These are phyloP conservation scores for Bellardia bayeri DNA, from an alignment of 2,888 invertebrate genomes.

Conservation along the genomic window DNA sequence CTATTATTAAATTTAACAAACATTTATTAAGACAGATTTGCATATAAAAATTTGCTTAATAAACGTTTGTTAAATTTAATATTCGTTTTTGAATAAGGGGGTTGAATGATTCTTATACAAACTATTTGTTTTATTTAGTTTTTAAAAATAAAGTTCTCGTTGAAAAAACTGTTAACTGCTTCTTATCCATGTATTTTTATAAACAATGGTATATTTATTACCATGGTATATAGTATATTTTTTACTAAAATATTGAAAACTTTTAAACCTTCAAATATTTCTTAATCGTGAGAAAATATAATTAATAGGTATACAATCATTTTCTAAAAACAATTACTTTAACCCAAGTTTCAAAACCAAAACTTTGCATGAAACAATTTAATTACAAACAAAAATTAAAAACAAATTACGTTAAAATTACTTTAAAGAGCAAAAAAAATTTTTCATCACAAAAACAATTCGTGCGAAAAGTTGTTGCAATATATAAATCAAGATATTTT, in stretches of 20 bases:
- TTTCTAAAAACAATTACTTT: neutral
- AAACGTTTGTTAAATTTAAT: no score
- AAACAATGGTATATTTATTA: no score
- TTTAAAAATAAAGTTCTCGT: no score
- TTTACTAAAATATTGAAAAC: neutral
- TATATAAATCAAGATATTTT: neutral
- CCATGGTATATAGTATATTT: neutral
- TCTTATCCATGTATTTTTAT: no score
- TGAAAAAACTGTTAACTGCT: no score
- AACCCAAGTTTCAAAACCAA: slow-evolving; percentile 2
- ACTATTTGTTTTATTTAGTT: no score
- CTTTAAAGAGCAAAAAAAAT: neutral
- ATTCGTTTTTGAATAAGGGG: no score
- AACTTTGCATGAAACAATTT: slow-evolving; percentile 6
- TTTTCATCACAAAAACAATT: no score
- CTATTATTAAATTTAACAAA: no score
- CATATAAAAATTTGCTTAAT: no score
- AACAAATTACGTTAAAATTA: neutral
- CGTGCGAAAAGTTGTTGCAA: neutral
- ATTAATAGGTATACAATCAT: neutral
- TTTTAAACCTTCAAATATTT: neutral
- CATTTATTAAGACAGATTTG: no score
- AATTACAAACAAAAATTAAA: neutral
- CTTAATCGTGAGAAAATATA: slow-evolving; percentile 1
- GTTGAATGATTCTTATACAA: no score